Base-by-base conservation (phyloP, 2,888 invertebrate species). In the Flabesymbios commensalis region DNA sequence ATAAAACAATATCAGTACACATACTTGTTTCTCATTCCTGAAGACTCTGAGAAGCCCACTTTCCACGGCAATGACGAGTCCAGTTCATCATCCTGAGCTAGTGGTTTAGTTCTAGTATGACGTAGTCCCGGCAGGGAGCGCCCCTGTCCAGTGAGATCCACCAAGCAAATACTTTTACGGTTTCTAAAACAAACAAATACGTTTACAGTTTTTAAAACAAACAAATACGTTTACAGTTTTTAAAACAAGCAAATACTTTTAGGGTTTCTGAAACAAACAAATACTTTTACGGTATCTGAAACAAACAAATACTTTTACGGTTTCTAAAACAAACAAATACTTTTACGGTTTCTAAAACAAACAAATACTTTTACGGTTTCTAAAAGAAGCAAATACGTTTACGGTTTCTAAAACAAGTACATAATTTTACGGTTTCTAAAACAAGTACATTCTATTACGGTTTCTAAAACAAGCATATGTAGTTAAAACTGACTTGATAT, bases 11-110 rank as follows among this genome's bases (percentile, higher is more conserved):
- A n/a, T 19, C 45, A 36, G 5, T 10, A 3, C 22, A 39, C 73
- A 65, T 70, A 83, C 84, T 83, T 84, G 72, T 84, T 84, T 59
- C 83, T 77, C 56, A 76, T 80, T n/a, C 84, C 84, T 19, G 83
- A 78, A 1, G 83, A 82, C 63, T 83, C 83, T 0, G 83, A 78
- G 61, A 81, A 76, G 29, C 83, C 84, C 58, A 76, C 79, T 64
- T 79, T 74, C 81, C 82, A 81, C 2, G 78, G 76, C 14, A 60
- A 51, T 36, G 22, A 45, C 17, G 69, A 64, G n/a, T 74, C 74
- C 0, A 69, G 63, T 5, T 73, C 74, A 31, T 55, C 51, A 22
- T 57, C 51, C 42, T 51, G 33, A 4, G 48, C 29, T 1, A 31
- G 53, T 5, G 29, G 17, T 24, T 51, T 17, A 24, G 33, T 31